Evolutionary conservation across 2,888 invertebrate genomes (phyloP).

Genomic region (Mesorhabditis spiculigera): DNA sequence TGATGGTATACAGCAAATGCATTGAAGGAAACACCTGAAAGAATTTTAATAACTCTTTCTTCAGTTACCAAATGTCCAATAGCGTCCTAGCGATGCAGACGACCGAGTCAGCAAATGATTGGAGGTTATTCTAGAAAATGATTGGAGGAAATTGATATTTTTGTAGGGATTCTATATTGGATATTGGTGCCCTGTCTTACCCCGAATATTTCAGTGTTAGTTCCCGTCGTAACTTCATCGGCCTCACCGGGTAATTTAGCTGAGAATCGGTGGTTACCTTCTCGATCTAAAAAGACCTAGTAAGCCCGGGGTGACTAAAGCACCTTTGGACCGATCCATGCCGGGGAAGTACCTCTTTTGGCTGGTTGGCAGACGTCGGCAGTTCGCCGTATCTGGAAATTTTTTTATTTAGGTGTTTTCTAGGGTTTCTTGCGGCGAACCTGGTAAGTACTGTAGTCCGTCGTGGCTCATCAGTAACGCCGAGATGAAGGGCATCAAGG

Average conservation of each 20-base stretch:
- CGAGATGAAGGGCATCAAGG: background rate
- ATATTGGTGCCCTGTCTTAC: background rate
- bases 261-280: background rate
- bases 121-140: slow-evolving; percentile 19
- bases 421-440: background rate
- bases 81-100: slow-evolving; percentile 26
- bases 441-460: background rate
- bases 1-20: slow-evolving; percentile 25
- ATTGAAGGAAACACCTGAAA: slow-evolving; percentile 15
- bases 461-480: slow-evolving; percentile 2
- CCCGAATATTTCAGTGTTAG: background rate
- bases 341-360: background rate
- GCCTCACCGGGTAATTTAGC: background rate
- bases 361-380: background rate
- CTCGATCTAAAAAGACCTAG: background rate
- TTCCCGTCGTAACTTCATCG: background rate
- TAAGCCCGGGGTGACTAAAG: no score
- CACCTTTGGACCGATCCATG: no score
- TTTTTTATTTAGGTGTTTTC: background rate
- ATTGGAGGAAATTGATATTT: no score
- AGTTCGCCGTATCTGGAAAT: slow-evolving; percentile 6
- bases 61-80: slow-evolving; percentile 32
- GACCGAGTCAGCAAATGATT: slow-evolving; percentile 26
- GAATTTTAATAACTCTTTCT: slow-evolving; percentile 17
- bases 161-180: background rate